Evolutionary conservation across 92 coral and sea anemone species (phyloP), one percentile per base, ranked within the genome.

Genomic region (Bergia puertoricense): DNA sequence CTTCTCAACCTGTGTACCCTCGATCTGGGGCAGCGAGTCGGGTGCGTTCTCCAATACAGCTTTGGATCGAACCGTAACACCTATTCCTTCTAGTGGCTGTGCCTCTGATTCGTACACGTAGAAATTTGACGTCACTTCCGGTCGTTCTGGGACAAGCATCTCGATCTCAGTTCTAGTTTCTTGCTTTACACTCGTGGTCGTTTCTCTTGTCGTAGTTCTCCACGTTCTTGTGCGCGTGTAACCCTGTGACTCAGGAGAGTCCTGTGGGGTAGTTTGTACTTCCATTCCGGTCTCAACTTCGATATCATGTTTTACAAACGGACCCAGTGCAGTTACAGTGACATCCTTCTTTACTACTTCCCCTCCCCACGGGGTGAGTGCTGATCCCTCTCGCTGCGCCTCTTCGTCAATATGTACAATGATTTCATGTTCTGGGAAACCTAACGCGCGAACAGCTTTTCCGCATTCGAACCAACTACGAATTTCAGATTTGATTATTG

Each of bases 401-500:
- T 95, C 94, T 46, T 96, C 97, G 54, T 92, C 91, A 81, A 97
- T 97, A 59, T 94, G 96, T 51, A 97, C 94, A 85, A 95, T 93
- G 20, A 97, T 89, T 89, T 97, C 98, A 81, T 96, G 98, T 74
- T 95, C 96, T 50, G 91, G 92, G 38, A 90, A 89, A 74, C 89
- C 93, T 8, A 90, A 75, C 42, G 94, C 92, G 30, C 81, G 94
- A 46, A 93, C 94, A 16, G 94, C 99, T 57, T 88, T 95, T 43
- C 98, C 99, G 18, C 95, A 90, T 82, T 96, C 97, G 44, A 97
- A 94, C 99, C 99, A 97, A 13, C 98, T 93, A 48, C 95, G 93
- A 74, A 97, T 95, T 90, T 97, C 99, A 0, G 99, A 95, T 88
- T 97, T 96, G 82, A 97, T 93, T 86, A 97, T 97, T 8, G 99